phyloP scores from a whole-genome alignment of 2,113 vertebrate genomes.

The Macroglossus sobrinus region DNA sequence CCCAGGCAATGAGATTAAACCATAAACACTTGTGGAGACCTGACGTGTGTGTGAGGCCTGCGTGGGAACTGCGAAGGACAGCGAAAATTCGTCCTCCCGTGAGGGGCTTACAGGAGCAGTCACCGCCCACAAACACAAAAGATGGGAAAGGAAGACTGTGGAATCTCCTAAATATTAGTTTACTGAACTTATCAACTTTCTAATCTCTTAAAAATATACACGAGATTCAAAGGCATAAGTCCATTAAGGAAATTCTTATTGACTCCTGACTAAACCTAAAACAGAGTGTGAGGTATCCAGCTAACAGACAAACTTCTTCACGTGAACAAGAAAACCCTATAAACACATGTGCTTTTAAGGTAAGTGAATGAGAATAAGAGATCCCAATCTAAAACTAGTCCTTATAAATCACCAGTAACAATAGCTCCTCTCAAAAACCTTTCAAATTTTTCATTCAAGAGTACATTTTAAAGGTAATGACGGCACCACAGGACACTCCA shows the following conservation, averaged over 20 bases:
- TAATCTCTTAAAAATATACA: not conserved
- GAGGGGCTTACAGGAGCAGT: not conserved
- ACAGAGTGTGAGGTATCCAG: not conserved
- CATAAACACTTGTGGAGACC: not conserved
- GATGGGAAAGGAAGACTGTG: not conserved
- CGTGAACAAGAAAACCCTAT: not conserved
- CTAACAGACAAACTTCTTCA: not conserved
- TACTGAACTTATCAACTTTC: not conserved
- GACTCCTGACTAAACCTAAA: not conserved
- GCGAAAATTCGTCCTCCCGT: not conserved
- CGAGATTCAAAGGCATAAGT: not conserved
- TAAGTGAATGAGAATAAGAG: not conserved
- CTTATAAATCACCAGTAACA: not conserved
- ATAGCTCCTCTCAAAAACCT: not conserved
- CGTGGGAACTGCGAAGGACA: not conserved
- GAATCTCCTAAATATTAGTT: not conserved
- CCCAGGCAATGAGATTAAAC: not conserved
- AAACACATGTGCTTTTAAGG: not conserved
- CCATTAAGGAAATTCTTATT: not conserved
- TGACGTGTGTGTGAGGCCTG: fast-evolving
- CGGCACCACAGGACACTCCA: not conserved
- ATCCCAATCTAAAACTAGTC: not conserved
- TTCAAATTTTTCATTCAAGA: not conserved
- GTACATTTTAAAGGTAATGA: not conserved
- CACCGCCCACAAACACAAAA: not conserved